phyloP scores from a whole-genome alignment of 2,113 vertebrate genomes.

The Mionectes macconnelli region DNA sequence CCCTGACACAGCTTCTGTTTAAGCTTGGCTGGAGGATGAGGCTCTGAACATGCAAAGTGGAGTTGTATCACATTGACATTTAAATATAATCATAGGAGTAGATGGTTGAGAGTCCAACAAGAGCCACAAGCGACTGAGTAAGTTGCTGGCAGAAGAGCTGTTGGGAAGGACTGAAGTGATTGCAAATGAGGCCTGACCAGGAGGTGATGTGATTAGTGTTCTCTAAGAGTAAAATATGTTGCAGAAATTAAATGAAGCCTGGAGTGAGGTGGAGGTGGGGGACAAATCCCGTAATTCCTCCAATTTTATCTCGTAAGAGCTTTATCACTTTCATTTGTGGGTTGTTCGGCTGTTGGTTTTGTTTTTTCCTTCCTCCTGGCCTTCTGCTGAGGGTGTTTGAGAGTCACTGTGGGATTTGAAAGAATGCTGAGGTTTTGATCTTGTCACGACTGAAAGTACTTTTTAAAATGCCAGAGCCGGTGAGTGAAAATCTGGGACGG shows the following conservation, averaged over 20 bases:
- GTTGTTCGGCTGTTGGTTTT: not conserved
- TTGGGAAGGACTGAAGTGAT: not conserved
- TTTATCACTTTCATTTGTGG: conserved; percentile 50
- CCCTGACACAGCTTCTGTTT: not conserved
- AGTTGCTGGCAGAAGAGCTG: conserved; percentile 5
- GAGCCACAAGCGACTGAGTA: not conserved
- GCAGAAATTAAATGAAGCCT: conserved; percentile 40
- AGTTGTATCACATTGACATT: not conserved
- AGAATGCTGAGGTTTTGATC: conserved; percentile 75
- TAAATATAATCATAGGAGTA: not conserved
- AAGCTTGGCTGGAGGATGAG: not conserved
- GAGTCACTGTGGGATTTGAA: conserved; percentile 73
- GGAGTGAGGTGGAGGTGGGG: not conserved
- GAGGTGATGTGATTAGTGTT: conserved; percentile 23
- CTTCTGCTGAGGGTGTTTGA: conserved; percentile 32
- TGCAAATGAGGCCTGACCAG: conserved; percentile 51
- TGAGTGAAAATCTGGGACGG: conserved; percentile 61
- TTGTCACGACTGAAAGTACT: conserved; percentile 60
- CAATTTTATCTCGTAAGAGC: conserved; percentile 34
- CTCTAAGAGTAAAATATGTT: not conserved
- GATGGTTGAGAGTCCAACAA: conserved; percentile 26
- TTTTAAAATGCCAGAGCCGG: conserved; percentile 72
- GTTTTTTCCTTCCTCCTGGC: too few species aligned
- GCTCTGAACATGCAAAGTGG: not conserved
- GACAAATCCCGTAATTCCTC: conserved; percentile 20